These are phyloP conservation scores for Alaudala cheleensis DNA, from an alignment of 2,113 vertebrate genomes.

Conservation along the genomic window DNA sequence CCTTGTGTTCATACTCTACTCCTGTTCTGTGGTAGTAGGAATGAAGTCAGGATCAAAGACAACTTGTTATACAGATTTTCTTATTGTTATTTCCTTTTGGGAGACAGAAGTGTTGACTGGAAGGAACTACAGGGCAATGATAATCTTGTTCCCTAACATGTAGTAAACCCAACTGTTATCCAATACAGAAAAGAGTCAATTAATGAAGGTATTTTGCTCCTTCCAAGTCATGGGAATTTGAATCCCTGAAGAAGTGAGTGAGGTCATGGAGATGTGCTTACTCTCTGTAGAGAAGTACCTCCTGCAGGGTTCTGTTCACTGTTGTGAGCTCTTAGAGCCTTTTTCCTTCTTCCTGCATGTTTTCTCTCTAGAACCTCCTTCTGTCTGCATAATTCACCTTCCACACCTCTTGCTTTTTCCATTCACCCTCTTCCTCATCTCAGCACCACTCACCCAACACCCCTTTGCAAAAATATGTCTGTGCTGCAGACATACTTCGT, in stretches of 20 bases:
- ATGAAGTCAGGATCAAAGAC: not conserved
- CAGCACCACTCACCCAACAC: fast-evolving
- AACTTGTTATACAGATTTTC: not conserved
- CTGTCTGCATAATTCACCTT: not conserved
- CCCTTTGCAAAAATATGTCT: not conserved
- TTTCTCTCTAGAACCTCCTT: not conserved
- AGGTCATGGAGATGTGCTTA: not conserved
- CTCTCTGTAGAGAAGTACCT: not conserved
- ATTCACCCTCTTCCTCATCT: not conserved
- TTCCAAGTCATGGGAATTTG: not conserved
- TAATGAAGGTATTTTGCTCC: not conserved
- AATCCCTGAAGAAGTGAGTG: not conserved
- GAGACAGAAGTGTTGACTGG: not conserved
- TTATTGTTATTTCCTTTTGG: not conserved
- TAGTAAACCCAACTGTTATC: not conserved
- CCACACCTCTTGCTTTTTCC: not conserved
- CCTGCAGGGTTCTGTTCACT: not conserved
- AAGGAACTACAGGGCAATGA: not conserved
- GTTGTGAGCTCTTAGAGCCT: not conserved
- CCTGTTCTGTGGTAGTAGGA: not conserved
- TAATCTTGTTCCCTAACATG: fast-evolving
- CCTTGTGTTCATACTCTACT: not conserved
- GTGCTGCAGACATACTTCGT: not conserved
- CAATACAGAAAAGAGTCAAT: not conserved
- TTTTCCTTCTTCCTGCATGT: not conserved